phyloP scores from a whole-genome alignment of 1,140 invertebrate species.

The Calephelis nemesis region DNA sequence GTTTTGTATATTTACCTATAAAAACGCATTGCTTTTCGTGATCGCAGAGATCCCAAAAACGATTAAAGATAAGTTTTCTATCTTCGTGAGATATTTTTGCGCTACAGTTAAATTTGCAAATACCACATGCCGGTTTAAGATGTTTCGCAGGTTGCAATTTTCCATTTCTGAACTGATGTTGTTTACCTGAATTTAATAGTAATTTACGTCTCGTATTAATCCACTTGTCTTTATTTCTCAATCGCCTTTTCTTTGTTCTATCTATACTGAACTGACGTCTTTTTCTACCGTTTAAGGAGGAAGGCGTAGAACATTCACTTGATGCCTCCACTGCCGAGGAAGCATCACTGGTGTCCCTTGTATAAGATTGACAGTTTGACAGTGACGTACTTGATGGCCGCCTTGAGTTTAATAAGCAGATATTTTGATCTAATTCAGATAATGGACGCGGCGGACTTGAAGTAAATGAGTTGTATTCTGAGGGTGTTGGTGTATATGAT shows the following conservation, averaged over 20 bases:
- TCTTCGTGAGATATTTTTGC: slow-evolving; percentile 23
- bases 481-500: slow-evolving; percentile 13
- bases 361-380: slow-evolving; percentile 20
- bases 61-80: slow-evolving; percentile 25
- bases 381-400: background rate
- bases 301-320: slow-evolving; percentile 30
- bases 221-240: slow-evolving; percentile 28
- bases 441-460: too few species aligned
- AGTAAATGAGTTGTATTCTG: background rate
- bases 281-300: slow-evolving; percentile 25
- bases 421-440: too few species aligned
- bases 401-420: background rate
- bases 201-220: slow-evolving; percentile 29
- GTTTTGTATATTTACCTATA: slow-evolving; percentile 25
- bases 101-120: slow-evolving; percentile 25
- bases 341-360: slow-evolving; percentile 21
- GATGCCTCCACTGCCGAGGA: slow-evolving; percentile 27
- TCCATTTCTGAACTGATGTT: slow-evolving; percentile 25
- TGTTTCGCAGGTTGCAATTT: slow-evolving; percentile 27
- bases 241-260: slow-evolving; percentile 27
- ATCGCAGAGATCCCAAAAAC: slow-evolving; percentile 24
- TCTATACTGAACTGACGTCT: slow-evolving; percentile 28
- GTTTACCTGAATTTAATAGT: slow-evolving; percentile 29
- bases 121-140: slow-evolving; percentile 20
- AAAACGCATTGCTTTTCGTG: slow-evolving; percentile 26